Evolutionary conservation across 2,113 vertebrate species (phyloP).

Genomic region (Notothenia coriiceps): DNA sequence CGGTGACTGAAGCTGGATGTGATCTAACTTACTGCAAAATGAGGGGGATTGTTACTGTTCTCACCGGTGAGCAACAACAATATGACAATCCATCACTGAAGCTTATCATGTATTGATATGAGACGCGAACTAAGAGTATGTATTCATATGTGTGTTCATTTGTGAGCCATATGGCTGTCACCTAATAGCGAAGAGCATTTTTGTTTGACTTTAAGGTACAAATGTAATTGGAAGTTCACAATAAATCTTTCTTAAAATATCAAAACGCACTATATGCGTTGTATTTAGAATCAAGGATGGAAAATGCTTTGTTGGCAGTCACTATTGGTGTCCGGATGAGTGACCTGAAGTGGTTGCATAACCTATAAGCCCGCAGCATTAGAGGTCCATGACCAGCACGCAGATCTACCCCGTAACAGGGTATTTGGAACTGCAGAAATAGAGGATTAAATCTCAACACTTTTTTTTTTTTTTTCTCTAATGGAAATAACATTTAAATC

Average conservation of each 20-base stretch:
- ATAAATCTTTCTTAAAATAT: not conserved
- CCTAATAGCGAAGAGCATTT: not conserved
- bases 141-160: not conserved
- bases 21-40: slow-evolving; percentile 87
- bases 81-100: not conserved
- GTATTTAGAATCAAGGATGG: not conserved
- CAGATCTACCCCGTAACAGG: slow-evolving; percentile 35
- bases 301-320: slow-evolving; percentile 13
- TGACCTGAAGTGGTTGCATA: slow-evolving; percentile 70
- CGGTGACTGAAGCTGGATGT: slow-evolving; percentile 83
- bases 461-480: not conserved
- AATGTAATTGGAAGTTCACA: not conserved
- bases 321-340: slow-evolving; percentile 26
- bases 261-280: not conserved
- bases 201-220: not conserved
- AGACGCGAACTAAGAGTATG: too few species aligned
- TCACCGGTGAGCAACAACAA: slow-evolving; percentile 79
- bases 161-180: not conserved
- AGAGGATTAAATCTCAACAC: slow-evolving; percentile 34
- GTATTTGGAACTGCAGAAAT: slow-evolving; percentile 22
- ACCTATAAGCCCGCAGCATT: slow-evolving; percentile 67
- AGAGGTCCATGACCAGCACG: slow-evolving; percentile 34
- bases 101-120: not conserved
- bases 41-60: slow-evolving; percentile 83
- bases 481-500: not conserved